Conservation (phyloP, 2,113 vertebrate genomes). For the Anhinga anhinga region DNA sequence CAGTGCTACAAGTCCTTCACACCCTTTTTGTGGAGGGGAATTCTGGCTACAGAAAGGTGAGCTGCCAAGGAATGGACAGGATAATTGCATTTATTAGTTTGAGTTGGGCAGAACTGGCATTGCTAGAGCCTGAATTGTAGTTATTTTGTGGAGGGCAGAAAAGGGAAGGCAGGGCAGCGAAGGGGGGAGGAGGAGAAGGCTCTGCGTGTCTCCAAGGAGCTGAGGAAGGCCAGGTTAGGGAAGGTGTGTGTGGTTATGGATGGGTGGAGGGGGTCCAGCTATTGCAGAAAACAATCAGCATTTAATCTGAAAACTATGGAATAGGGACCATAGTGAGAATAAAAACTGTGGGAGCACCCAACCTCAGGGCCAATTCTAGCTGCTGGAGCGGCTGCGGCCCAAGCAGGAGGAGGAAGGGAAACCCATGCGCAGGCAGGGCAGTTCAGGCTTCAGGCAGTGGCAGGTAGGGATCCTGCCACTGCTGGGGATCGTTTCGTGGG, state of each 20-base stretch:
- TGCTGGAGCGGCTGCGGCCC: neutral
- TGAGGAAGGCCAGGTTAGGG: neutral
- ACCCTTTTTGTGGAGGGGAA: neutral
- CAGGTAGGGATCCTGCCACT: neutral
- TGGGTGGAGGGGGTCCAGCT: neutral
- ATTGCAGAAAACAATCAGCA: neutral
- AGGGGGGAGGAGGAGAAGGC: neutral
- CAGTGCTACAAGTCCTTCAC: neutral
- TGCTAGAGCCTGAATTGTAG: neutral
- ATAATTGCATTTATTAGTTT: neutral
- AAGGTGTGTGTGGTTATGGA: neutral
- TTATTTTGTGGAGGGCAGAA: neutral
- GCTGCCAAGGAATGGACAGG: neutral
- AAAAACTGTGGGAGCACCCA: neutral
- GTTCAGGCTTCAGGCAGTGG: neutral
- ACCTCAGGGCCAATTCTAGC: too few species aligned
- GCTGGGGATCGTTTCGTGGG: neutral
- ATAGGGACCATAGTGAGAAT: neutral
- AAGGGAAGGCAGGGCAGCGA: neutral
- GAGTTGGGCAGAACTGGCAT: neutral
- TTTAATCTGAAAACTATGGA: neutral
- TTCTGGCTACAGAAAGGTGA: neutral
- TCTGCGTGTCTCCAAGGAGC: neutral
- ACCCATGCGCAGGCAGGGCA: fast-evolving
- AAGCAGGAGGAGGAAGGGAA: neutral